phyloP scores from a whole-genome alignment of 2,888 invertebrate genomes.

The Philhelius pedissequus region DNA sequence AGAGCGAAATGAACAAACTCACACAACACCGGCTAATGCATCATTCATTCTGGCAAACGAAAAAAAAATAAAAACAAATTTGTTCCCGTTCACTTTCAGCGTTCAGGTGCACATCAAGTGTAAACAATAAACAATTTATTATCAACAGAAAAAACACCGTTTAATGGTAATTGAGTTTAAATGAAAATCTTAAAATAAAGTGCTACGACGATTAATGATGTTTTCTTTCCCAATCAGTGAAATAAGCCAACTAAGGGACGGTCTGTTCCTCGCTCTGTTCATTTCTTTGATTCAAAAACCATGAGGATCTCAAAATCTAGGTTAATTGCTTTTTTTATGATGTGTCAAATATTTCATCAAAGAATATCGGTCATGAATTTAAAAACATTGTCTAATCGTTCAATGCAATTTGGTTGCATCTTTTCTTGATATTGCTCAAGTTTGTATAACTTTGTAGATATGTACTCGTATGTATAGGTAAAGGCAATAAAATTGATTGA shows the following conservation, averaged over 20 bases:
- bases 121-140: constrained; percentile 49
- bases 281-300: constrained; percentile 41
- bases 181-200: background rate
- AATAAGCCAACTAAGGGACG: background rate
- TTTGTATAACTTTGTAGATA: background rate
- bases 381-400: constrained; percentile 5
- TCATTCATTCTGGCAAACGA: background rate
- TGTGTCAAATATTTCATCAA: constrained; percentile 62
- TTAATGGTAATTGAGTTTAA: constrained; percentile 38
- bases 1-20: background rate
- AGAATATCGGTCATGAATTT: constrained; percentile 7
- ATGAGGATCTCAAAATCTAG: constrained; percentile 21
- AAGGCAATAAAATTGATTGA: constrained; percentile 16
- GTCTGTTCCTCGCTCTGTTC: background rate
- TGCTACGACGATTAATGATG: constrained; percentile 21
- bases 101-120: constrained; percentile 33
- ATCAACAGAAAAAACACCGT: constrained; percentile 34
- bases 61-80: background rate
- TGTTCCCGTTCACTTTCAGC: background rate
- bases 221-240: constrained; percentile 6
- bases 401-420: constrained; percentile 22
- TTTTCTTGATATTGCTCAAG: background rate
- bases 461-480: too few species aligned
- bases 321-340: constrained; percentile 65
- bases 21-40: background rate